Evolutionary conservation across 2,888 invertebrate genomes (phyloP).

Genomic region (Drosophila nr. fundita): DNA sequence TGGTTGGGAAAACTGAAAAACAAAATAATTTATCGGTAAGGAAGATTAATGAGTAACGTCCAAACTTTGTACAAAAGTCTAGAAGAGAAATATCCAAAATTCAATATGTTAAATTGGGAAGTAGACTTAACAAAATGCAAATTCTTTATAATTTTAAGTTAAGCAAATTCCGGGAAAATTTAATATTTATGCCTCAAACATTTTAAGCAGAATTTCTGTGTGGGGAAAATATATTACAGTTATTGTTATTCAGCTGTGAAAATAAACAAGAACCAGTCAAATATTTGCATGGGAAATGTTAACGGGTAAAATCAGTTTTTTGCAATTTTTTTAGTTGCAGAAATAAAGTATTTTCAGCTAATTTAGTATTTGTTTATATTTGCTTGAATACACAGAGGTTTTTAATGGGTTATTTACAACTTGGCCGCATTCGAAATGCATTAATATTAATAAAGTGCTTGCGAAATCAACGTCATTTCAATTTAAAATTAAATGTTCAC

Average conservation of each 20-base stretch:
- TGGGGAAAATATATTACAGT: not conserved
- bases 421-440: not conserved
- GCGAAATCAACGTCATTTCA: not conserved
- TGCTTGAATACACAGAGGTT: not conserved
- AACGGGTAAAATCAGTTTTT: not conserved
- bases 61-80: not conserved
- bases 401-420: not conserved
- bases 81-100: not conserved
- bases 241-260: conserved; percentile 5
- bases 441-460: not conserved
- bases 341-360: not conserved
- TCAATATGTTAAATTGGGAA: not conserved
- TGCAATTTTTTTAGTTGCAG: not conserved
- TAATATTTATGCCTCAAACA: not conserved
- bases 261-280: conserved; percentile 1
- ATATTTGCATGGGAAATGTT: conserved; percentile 14
- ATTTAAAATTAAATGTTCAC: too few species aligned
- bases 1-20: conserved; percentile 3
- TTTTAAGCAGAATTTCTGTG: too few species aligned
- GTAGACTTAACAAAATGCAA: not conserved
- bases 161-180: conserved; percentile 6
- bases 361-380: not conserved
- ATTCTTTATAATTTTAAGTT: not conserved
- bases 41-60: conserved; percentile 23
- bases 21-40: not conserved